phyloP scores from a whole-genome alignment of 2,797 vertebrate genomes.

The Cynopterus sphinx region DNA sequence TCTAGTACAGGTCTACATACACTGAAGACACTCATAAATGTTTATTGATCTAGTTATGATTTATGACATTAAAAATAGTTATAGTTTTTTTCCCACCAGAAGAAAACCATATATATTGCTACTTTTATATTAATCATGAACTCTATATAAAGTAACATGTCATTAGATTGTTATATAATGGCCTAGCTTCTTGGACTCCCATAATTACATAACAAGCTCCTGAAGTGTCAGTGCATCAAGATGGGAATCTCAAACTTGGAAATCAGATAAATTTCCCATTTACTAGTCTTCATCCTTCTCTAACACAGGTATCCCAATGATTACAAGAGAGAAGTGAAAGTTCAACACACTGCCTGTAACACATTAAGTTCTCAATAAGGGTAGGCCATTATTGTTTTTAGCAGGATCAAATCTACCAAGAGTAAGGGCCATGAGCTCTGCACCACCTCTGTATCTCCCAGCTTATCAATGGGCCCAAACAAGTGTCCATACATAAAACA shows the following conservation, averaged over 20 bases:
- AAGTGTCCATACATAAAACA: not conserved
- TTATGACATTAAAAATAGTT: conserved; percentile 2
- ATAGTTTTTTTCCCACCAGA: not conserved
- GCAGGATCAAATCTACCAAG: not conserved
- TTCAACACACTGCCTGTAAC: not conserved
- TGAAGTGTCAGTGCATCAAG: not conserved
- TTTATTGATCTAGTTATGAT: not conserved
- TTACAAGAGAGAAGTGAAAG: not conserved
- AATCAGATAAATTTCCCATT: not conserved
- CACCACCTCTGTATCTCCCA: not conserved
- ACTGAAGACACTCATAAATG: not conserved
- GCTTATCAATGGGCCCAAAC: not conserved
- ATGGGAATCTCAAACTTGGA: not conserved
- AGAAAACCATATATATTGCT: not conserved
- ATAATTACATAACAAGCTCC: not conserved
- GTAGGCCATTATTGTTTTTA: not conserved
- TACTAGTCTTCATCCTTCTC: not conserved
- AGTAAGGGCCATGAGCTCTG: too few relatives aligned
- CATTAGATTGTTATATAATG: not conserved
- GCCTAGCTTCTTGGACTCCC: not conserved
- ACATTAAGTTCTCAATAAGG: not conserved
- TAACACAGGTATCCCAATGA: not conserved
- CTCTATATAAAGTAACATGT: not conserved
- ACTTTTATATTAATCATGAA: not conserved
- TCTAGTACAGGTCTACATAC: not conserved